phyloP scores from a whole-genome alignment of 2,113 vertebrate species.

The Mesembrinibis cayennensis region DNA sequence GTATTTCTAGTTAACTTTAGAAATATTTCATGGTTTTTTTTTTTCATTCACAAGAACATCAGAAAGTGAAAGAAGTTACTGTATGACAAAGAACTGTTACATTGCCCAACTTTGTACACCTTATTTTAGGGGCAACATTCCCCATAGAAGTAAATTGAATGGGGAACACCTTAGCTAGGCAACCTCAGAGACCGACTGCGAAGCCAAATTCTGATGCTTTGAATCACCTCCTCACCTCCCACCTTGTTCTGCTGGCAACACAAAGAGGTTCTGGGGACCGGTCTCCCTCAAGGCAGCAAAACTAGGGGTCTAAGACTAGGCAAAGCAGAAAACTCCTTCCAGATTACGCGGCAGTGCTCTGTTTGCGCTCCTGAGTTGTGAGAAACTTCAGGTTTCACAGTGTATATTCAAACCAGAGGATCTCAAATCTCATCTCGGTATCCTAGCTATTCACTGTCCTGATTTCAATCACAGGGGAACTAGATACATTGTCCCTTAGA shows the following conservation, averaged over 20 bases:
- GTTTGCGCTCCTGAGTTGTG: neutral
- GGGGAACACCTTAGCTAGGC: neutral
- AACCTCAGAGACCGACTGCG: accelerated
- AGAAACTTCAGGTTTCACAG: neutral
- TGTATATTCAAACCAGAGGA: neutral
- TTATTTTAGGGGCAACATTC: neutral
- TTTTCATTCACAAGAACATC: neutral
- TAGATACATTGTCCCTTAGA: too few relatives aligned
- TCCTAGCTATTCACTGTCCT: neutral
- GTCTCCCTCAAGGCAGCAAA: neutral
- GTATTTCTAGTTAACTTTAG: neutral
- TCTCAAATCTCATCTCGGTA: neutral
- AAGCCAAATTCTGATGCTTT: neutral
- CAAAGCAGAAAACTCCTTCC: neutral
- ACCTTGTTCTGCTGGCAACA: neutral
- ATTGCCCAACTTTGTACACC: neutral
- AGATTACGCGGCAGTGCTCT: neutral
- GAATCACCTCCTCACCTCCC: neutral
- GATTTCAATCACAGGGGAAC: neutral
- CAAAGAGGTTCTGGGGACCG: neutral
- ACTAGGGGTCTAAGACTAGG: neutral
- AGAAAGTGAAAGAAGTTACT: neutral
- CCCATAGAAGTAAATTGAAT: neutral
- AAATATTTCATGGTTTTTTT: too few relatives aligned
- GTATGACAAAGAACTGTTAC: neutral